Base-by-base conservation (phyloP, 2,888 invertebrate genomes). In the Caenorhabditis becei region DNA sequence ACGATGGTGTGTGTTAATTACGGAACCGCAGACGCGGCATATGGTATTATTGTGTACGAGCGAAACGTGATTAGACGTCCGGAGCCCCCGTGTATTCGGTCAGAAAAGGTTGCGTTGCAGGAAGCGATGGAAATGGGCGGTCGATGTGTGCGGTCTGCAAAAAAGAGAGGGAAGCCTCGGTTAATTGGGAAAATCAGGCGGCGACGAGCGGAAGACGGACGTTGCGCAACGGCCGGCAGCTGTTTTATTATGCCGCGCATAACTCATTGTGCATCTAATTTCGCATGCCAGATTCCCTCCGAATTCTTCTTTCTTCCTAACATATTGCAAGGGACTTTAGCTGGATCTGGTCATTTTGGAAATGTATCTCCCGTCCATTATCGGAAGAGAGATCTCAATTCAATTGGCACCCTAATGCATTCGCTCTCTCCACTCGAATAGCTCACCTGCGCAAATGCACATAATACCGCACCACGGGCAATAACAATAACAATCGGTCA, bases 371-470 rank as follows among this genome's bases (percentile, higher is more conserved):
- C 23, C 67, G 28, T 23, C 37, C 58, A 18, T 37, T 58, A 59
- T 54, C 28, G 5, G 37, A 58, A 35, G 58, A 24, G 24, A 1
- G 23, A 23, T 18, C 20, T 44, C 70, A 35, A 63, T 63, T 72
- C 10, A 61, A 41, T 56, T 35, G 35, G 35, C 35, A 28, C 11
- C 44, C 71, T 56, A 72, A 62, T 70, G 69, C 69, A 70, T 51
- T 37, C 47, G 18, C 51, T 59, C 63, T 35, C 32, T 26, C 14
- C n/a, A 32, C 35, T 18, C 49, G n/a, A 11, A 32, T 23, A 47
- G 74, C 74, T 74, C 74, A 74, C 66, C 74, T 74, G 74, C 74
- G 74, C 74, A 66, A 78, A 78, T 71, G 78, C 70, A 71, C 61
- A 71, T 65, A 62, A 54, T 62, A 69, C 56, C 53, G 41, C 41